These are phyloP conservation scores for Tadarida brasiliensis DNA, from an alignment of 2,797 vertebrate species.

Conservation along the genomic window DNA sequence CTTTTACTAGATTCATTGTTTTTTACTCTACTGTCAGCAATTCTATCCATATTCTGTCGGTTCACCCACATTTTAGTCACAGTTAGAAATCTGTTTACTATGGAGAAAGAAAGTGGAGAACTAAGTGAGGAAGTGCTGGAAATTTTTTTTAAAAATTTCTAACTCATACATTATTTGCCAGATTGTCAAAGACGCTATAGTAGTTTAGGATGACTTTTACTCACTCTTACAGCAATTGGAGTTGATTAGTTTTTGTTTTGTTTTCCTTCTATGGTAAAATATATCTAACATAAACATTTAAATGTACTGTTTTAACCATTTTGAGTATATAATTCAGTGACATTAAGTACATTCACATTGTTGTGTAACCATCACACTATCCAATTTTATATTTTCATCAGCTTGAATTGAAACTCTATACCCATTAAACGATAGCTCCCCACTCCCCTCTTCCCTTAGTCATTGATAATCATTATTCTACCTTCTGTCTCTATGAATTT, in stretches of 20 bases:
- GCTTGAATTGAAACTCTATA: neutral
- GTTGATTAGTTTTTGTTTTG: neutral
- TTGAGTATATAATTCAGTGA: neutral
- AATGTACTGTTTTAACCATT: neutral
- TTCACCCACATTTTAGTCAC: neutral
- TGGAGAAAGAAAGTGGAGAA: neutral
- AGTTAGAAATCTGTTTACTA: conserved; percentile 11
- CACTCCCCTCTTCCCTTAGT: neutral
- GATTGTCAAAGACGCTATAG: neutral
- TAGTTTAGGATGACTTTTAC: neutral
- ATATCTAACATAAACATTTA: neutral
- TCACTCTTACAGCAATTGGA: neutral
- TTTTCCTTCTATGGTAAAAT: neutral
- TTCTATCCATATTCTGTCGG: neutral
- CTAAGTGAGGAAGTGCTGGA: neutral
- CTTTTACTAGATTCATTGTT: neutral
- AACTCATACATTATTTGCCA: neutral
- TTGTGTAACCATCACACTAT: neutral
- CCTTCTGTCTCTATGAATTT: neutral
- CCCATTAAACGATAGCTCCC: neutral
- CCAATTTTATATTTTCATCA: neutral
- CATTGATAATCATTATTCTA: neutral
- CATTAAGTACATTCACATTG: neutral
- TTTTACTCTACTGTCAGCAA: neutral
- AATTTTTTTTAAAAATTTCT: neutral